Conservation (phyloP, 2,113 vertebrate genomes). For the Pogona vitticeps region DNA sequence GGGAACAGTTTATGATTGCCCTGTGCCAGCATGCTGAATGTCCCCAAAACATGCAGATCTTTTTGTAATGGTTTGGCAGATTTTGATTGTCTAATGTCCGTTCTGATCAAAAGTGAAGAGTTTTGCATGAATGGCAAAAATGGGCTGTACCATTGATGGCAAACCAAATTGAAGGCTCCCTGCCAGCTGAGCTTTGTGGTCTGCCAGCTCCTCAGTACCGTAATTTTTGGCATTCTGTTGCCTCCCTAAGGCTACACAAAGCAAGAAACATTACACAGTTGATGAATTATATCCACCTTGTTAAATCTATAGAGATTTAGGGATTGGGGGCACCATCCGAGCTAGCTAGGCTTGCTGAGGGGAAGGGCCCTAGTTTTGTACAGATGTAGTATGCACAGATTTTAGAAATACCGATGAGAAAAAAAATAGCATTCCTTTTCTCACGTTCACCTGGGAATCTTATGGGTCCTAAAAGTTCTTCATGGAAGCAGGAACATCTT, state of each 20-base stretch:
- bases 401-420: too few species aligned
- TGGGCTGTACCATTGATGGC: neutral
- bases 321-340: too few species aligned
- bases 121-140: neutral
- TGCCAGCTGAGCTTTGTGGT: too few species aligned
- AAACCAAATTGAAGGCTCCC: neutral
- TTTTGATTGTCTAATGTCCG: constrained; percentile 10
- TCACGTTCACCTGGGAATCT: too few species aligned
- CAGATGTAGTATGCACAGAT: too few species aligned
- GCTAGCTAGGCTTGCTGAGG: too few species aligned
- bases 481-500: too few species aligned
- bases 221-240: neutral
- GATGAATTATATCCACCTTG: neutral
- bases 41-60: constrained; percentile 53
- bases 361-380: too few species aligned
- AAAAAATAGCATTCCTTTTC: too few species aligned
- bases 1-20: constrained; percentile 76
- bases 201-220: too few species aligned
- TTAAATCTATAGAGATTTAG: neutral
- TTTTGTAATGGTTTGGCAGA: constrained; percentile 53
- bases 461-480: too few species aligned
- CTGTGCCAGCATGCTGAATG: constrained; percentile 60
- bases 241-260: neutral
- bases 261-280: neutral
- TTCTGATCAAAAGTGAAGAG: neutral